phyloP scores from a whole-genome alignment of 64 coral and sea anemone genomes.

The Orbicella faveolata region DNA sequence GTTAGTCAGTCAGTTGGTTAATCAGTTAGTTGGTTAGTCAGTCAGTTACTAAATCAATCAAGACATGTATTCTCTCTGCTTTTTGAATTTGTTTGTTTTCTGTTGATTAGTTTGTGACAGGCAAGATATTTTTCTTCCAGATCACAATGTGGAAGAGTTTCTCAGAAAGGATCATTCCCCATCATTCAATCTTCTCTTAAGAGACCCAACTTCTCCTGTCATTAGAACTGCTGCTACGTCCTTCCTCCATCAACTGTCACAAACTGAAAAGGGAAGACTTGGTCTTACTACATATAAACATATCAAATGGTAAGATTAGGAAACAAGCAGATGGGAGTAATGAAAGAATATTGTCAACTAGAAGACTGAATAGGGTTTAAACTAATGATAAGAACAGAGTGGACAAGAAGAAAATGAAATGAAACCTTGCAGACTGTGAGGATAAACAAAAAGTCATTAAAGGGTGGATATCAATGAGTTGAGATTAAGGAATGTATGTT shows the following conservation, averaged over 20 bases:
- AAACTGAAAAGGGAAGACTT: conserved; percentile 67
- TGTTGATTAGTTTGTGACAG: not conserved
- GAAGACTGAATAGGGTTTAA: no score
- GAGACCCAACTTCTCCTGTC: conserved; percentile 66
- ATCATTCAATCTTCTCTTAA: conserved; percentile 53
- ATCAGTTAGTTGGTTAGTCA: not conserved
- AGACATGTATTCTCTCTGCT: no score
- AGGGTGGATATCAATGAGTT: not conserved
- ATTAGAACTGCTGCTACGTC: conserved; percentile 63
- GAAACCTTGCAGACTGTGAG: no score
- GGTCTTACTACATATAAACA: conserved; percentile 36
- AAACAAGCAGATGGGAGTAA: no score
- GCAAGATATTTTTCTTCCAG: not conserved
- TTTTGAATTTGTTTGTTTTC: not conserved
- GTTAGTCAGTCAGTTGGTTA: no score
- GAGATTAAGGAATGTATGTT: not conserved
- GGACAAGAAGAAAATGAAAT: no score
- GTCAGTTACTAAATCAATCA: no score
- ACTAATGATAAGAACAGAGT: no score
- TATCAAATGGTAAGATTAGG: conserved; percentile 44
- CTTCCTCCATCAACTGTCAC: conserved; percentile 71
- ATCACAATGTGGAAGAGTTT: conserved; percentile 75
- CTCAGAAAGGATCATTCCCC: conserved; percentile 62
- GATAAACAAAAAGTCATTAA: no score
- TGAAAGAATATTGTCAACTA: not conserved